phyloP scores from a whole-genome alignment of 2,113 vertebrate genomes.

The Phaethon lepturus region DNA sequence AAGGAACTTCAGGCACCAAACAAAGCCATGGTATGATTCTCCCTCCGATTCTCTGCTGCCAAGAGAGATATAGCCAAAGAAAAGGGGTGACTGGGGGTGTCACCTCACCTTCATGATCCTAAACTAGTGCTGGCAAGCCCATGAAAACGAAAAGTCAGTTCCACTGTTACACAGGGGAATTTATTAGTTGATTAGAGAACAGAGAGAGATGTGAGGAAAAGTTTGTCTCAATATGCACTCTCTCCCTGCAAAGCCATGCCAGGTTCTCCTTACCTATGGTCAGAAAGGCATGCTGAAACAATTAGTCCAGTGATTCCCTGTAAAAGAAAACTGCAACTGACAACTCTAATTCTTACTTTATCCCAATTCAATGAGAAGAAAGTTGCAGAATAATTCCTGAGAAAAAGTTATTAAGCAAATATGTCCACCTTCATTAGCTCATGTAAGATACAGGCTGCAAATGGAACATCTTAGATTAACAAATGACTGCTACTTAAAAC shows the following conservation, averaged over 20 bases:
- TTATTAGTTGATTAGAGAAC: neutral
- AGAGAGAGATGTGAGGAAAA: neutral
- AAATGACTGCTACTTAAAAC: neutral
- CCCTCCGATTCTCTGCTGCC: neutral
- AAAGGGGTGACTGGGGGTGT: neutral
- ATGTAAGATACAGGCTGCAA: neutral
- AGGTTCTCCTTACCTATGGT: neutral
- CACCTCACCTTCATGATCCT: neutral
- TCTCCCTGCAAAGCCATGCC: fast-evolving
- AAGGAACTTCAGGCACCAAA: neutral
- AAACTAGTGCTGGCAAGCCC: neutral
- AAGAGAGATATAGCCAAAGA: neutral
- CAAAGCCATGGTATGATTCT: neutral
- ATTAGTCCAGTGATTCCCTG: neutral
- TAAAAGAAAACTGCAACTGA: neutral
- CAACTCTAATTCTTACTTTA: neutral
- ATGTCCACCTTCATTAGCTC: neutral
- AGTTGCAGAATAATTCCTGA: neutral
- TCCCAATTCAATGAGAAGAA: neutral
- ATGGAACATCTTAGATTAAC: neutral
- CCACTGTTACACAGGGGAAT: neutral
- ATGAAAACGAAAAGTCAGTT: neutral
- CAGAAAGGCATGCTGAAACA: neutral
- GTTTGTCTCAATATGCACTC: neutral
- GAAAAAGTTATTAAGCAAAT: neutral